Evolutionary conservation across 2,113 vertebrate species (phyloP), one percentile per base, ranked within the genome.

Genomic region (Ictalurus punctatus): DNA sequence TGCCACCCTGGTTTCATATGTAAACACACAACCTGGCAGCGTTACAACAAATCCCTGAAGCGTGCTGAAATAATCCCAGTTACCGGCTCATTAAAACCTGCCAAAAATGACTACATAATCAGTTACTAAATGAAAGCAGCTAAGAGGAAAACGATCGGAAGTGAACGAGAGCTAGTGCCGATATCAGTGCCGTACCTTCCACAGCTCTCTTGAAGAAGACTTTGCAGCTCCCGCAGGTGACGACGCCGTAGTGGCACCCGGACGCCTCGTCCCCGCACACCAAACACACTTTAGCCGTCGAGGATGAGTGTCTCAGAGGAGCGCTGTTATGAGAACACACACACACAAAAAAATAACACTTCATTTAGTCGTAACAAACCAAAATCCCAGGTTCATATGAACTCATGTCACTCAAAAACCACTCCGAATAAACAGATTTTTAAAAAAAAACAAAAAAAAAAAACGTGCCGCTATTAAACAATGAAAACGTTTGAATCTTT

Each of bases 141-240:
- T 52, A 17, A 58, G 23, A 74, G 30, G 52, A 73, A 86, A 85
- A 54, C 0, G 54, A 34, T 21, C 7, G 9, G 7, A 81, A 56
- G 79, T 58, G n/a, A 34, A 1, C 4, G 10, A 4, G 48, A 52
- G 25, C 44, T 14, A 44, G 14, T 37, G 73, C 7, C 9, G 30
- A 74, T 27, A 9, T 21, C 65, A n/a, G 40, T 48, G 48, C 2
- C 91, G 14, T 95, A 99, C 98, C 98, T 99, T 99, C 98, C 91
- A 99, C 98, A 8, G 98, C 98, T 96, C 98, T 96, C 94, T 99
- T 99, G 96, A 99, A 99, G 96, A 99, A 99, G 91, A 99, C 98
- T 93, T 99, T 99, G 95, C 98, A 99, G 97, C 98, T 99, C 91
- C 98, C 98, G 86, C 98, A 99, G 1, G 98, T 99, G 89, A 99